phyloP scores from a whole-genome alignment of 2,113 vertebrate genomes.

The Mastomys natalensis region DNA sequence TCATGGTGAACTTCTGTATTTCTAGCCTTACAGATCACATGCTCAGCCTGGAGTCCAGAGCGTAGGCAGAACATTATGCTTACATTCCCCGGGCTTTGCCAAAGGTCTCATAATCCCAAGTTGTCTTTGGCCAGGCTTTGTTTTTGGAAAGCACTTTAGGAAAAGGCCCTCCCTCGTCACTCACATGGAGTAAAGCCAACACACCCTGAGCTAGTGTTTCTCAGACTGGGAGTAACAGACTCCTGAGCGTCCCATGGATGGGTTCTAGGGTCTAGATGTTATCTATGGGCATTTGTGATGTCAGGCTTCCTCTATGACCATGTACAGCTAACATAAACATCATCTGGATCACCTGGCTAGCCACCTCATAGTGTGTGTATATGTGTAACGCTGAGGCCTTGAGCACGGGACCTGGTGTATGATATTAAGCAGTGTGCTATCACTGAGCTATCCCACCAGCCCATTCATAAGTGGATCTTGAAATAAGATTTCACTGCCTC shows the following conservation, averaged over 20 bases:
- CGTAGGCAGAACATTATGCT: background rate
- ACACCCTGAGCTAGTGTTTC: background rate
- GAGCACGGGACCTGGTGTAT: background rate
- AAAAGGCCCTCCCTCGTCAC: background rate
- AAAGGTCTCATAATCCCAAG: background rate
- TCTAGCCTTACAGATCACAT: background rate
- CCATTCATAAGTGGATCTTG: background rate
- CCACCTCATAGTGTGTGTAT: background rate
- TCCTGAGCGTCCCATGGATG: background rate
- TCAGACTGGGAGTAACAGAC: background rate
- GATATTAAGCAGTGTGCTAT: background rate
- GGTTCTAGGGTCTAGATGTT: constrained; percentile 23
- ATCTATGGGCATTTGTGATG: background rate
- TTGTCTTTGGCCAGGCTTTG: constrained; percentile 2
- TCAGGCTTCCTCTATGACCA: background rate
- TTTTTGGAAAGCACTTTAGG: constrained; percentile 24
- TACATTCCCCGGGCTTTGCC: constrained; percentile 7
- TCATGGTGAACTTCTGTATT: background rate
- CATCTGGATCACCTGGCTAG: background rate
- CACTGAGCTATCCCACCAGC: background rate
- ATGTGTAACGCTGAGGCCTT: no score
- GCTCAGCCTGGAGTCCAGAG: background rate
- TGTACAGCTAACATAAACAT: background rate
- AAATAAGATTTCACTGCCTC: background rate
- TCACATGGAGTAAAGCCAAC: background rate